A percentile compares a stretch with the other conserved stretches of the same genome.
Evolutionary conservation across 1,140 invertebrate species (phyloP).

Genomic region (Cherax quadricarinatus): DNA sequence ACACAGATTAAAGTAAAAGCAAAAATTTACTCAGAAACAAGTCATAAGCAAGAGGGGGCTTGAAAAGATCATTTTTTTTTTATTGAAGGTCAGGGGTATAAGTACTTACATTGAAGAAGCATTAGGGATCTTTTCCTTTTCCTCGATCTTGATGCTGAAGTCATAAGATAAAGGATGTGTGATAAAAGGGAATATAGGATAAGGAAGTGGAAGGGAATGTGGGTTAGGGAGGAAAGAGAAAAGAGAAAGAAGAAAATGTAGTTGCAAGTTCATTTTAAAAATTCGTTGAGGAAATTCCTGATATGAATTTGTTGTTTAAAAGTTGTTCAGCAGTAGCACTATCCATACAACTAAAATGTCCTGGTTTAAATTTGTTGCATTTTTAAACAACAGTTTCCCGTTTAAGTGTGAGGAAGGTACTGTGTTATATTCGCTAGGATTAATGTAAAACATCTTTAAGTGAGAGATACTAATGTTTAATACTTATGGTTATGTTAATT

Average conservation of each 20-base stretch:
- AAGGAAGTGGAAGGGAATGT: constrained; percentile 29
- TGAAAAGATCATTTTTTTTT: neutral
- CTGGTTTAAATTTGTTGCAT: too few species aligned
- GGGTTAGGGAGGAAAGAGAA: constrained; percentile 28
- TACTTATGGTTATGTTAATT: too few species aligned
- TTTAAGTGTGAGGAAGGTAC: too few species aligned
- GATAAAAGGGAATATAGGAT: constrained; percentile 28
- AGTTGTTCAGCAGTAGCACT: neutral
- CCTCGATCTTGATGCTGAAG: constrained; percentile 72
- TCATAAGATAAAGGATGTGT: constrained; percentile 44
- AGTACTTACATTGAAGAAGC: constrained; percentile 68
- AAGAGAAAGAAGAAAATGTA: constrained; percentile 46
- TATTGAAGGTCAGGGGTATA: constrained; percentile 11
- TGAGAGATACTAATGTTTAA: too few species aligned
- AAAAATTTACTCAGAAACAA: neutral
- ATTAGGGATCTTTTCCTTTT: constrained; percentile 70
- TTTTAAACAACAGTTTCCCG: too few species aligned
- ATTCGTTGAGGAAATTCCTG: neutral
- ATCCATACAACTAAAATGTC: neutral
- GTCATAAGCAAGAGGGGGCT: neutral
- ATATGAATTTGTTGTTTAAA: neutral
- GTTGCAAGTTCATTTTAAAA: constrained; percentile 44
- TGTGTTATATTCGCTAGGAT: too few species aligned
- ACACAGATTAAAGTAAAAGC: neutral
- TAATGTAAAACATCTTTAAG: too few species aligned